Evolutionary conservation across 1,140 invertebrate genomes (phyloP), one percentile per base, ranked within the genome.

Genomic region (Orussus abietinus): DNA sequence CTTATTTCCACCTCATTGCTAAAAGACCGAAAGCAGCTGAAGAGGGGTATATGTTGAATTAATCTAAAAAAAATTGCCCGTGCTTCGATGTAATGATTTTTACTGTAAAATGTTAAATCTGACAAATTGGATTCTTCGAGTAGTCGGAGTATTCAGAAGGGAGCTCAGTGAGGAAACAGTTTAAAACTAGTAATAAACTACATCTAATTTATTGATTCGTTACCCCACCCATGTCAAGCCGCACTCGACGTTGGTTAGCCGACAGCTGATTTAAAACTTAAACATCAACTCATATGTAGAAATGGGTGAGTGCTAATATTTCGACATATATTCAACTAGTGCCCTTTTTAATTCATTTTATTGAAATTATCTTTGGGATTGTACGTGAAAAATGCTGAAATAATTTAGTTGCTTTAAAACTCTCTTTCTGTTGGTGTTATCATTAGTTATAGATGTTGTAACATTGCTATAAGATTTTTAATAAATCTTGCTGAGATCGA

Each of bases 401-500:
- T n/a, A n/a, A n/a, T n/a, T n/a, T n/a, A n/a, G n/a, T n/a, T n/a
- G n/a, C 22, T 25, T 25, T 25, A 6, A 7, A 6, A 7, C 22
- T 25, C 22, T 25, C 22, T 25, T n/a, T 25, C 22, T 25, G 6
- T 25, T n/a, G 6, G 6, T 25, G 6, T 25, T 25, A 7, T n/a
- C n/a, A 7, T 25, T n/a, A 7, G 6, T 25, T n/a, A 6, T n/a
- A 25, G 22, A 7, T 25, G 22, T n/a, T 25, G 6, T n/a, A 25
- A 25, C n/a, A 25, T n/a, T 25, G 6, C 22, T 7, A 25, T 25
- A 6, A 25, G 6, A 6, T 25, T 7, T 25, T 7, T 7, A 6
- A 25, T n/a, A 25, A 25, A 33, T 33, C 9, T 10, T 33, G 13
- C 14, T 14, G 31, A 33, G 9, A 14, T 33, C n/a, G n/a, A n/a